Percentiles rank a stretch among this genome's conserved stretches.
phyloP scores from a whole-genome alignment of 1,140 invertebrate species.

The Rhizoglyphus robini region DNA sequence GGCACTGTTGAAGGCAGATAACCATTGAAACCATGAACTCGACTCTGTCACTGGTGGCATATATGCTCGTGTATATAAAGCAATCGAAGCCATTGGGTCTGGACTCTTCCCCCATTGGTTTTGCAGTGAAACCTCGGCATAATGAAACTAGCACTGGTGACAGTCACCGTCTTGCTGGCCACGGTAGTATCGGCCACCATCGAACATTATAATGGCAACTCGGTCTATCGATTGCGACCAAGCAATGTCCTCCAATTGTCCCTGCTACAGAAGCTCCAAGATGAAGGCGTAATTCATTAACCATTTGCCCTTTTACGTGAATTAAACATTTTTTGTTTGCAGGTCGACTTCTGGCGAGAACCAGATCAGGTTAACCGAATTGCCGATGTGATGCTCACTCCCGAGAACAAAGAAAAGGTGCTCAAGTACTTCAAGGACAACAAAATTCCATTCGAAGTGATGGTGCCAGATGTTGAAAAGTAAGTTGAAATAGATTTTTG shows the following conservation, averaged over 20 bases:
- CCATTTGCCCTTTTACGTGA: not conserved
- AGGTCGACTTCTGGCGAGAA: slow-evolving; percentile 41
- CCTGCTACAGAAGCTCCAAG: not conserved
- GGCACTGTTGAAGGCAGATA: too few relatives aligned
- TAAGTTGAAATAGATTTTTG: slow-evolving; percentile 29
- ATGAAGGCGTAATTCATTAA: not conserved
- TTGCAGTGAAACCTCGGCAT: too few relatives aligned
- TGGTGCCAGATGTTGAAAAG: slow-evolving; percentile 55
- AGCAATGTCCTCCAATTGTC: not conserved
- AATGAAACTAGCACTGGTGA: not conserved
- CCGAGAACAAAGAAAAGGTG: slow-evolving; percentile 39
- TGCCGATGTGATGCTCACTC: slow-evolving; percentile 54
- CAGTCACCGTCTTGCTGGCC: not conserved
- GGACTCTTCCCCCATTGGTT: too few relatives aligned
- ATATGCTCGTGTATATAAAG: too few relatives aligned
- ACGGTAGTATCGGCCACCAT: not conserved
- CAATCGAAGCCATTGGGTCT: too few relatives aligned
- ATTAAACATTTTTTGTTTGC: not conserved
- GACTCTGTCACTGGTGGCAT: too few relatives aligned
- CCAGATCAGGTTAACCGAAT: slow-evolving; percentile 41
- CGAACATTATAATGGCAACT: slow-evolving; percentile 7
- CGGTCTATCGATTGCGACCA: not conserved
- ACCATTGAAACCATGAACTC: too few relatives aligned
- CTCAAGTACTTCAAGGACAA: slow-evolving; percentile 47
- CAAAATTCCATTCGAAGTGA: slow-evolving; percentile 48